Evolutionary conservation across 2,113 vertebrate species (phyloP).

Genomic region (Glareola pratincola): DNA sequence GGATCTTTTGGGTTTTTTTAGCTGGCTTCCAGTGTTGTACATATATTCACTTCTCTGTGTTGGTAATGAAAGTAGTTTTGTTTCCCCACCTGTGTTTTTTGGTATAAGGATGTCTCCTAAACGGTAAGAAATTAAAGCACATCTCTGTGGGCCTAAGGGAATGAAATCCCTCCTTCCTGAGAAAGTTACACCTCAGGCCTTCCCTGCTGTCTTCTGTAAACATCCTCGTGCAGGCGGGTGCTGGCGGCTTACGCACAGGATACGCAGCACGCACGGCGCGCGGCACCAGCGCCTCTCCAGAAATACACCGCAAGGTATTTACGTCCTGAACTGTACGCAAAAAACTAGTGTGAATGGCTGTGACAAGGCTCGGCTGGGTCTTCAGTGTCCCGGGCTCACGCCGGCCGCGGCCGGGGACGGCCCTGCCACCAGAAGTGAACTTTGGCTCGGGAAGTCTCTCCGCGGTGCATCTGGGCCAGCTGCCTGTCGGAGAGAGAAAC

Average conservation of each 20-base stretch:
- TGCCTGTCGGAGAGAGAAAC: background rate
- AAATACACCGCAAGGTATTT: background rate
- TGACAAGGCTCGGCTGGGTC: background rate
- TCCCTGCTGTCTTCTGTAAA: background rate
- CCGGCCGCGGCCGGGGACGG: background rate
- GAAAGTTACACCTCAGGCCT: background rate
- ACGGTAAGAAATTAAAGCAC: background rate
- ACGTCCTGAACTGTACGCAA: background rate
- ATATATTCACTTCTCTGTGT: background rate
- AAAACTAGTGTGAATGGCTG: background rate
- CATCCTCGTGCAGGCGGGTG: background rate
- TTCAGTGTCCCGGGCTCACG: background rate
- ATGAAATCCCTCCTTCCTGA: background rate
- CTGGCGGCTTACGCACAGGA: background rate
- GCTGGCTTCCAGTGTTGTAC: background rate
- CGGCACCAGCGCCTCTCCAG: background rate
- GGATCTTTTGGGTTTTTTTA: background rate
- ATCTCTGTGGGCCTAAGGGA: background rate
- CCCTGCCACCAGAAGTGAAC: background rate
- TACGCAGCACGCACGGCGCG: fast-evolving
- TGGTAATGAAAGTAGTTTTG: background rate
- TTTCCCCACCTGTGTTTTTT: background rate
- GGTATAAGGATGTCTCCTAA: background rate
- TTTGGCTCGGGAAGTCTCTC: background rate
- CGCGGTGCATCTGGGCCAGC: fast-evolving